phyloP scores from a whole-genome alignment of 2,113 vertebrate genomes.

The Dicrurus megarhynchus region DNA sequence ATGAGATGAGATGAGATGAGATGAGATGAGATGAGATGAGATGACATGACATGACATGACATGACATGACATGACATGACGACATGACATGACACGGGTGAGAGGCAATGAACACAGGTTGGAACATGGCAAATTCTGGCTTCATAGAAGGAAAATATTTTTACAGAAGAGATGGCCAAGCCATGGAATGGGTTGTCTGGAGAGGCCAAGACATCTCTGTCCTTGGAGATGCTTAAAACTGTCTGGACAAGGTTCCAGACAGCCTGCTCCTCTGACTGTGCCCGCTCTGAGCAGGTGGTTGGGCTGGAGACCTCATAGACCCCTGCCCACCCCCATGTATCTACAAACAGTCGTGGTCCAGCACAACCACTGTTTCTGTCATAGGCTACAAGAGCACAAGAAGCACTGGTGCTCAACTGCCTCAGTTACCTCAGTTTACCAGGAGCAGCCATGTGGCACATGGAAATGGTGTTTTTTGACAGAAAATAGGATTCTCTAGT shows the following conservation, averaged over 20 bases:
- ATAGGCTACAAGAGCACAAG: background rate
- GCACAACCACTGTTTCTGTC: background rate
- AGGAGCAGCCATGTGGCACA: background rate
- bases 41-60: no score
- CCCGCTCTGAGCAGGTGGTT: background rate
- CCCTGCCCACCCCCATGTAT: background rate
- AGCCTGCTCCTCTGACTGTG: background rate
- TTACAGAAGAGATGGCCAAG: background rate
- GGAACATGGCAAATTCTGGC: background rate
- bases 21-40: no score
- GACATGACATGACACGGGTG: no score
- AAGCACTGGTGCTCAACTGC: background rate
- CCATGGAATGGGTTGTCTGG: background rate
- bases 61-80: no score
- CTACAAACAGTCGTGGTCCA: fast-evolving
- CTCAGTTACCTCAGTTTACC: background rate
- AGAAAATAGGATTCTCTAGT: background rate
- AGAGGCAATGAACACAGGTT: background rate
- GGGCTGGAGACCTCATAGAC: background rate
- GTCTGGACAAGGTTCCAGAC: background rate
- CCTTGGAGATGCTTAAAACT: background rate
- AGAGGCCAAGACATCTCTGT: background rate
- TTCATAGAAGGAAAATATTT: background rate
- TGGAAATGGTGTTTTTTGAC: background rate
- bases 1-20: no score